phyloP scores from a whole-genome alignment of 2,888 invertebrate species.

The Sphinx pinastri region DNA sequence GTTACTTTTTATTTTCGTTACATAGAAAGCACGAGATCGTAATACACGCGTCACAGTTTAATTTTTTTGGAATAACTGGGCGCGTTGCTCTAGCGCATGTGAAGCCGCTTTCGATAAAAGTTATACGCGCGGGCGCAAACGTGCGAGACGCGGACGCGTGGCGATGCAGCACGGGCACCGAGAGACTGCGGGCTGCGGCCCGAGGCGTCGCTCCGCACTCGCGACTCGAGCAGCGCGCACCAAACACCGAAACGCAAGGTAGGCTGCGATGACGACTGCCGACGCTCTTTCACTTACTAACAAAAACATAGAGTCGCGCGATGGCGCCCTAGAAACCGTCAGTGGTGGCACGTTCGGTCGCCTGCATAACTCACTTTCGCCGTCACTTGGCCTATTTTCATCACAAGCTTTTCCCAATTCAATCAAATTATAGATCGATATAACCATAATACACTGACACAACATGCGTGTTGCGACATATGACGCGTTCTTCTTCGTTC shows the following conservation, averaged over 20 bases:
- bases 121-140: constrained; percentile 19
- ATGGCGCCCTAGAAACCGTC: constrained; percentile 69
- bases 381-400: constrained; percentile 56
- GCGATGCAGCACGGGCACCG: constrained; percentile 48
- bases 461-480: constrained; percentile 16
- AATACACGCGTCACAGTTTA: constrained; percentile 27
- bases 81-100: constrained; percentile 49
- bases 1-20: constrained; percentile 26
- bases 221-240: constrained; percentile 29
- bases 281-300: constrained; percentile 46
- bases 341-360: constrained; percentile 41
- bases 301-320: constrained; percentile 47
- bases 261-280: constrained; percentile 26
- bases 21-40: constrained; percentile 38
- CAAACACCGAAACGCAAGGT: constrained; percentile 22
- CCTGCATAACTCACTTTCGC: constrained; percentile 70
- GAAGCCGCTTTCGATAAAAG: constrained; percentile 38
- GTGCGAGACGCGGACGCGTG: constrained; percentile 37
- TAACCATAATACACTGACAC: constrained; percentile 17
- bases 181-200: constrained; percentile 43
- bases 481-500: neutral
- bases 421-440: constrained; percentile 23
- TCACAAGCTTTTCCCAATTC: constrained; percentile 46
- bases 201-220: constrained; percentile 37
- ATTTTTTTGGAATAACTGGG: constrained; percentile 31